Evolutionary conservation across 2,113 vertebrate species (phyloP), one percentile per base, ranked within the genome.

Genomic region (Sylvia atricapilla): DNA sequence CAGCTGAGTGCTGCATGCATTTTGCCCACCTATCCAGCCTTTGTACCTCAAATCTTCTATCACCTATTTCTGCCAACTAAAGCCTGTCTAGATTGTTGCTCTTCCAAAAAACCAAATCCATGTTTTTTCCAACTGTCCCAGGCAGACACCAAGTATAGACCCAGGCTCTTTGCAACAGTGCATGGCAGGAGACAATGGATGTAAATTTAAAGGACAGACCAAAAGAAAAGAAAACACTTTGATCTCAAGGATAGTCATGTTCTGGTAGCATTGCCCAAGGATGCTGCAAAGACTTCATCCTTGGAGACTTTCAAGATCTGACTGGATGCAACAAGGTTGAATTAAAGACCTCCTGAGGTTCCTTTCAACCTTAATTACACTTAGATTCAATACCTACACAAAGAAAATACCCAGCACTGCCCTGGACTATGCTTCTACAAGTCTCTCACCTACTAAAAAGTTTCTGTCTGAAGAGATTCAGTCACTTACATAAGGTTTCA

Each of bases 141-240:
- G 53, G 20, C 25, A 80, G 49, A 13, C 52, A 75, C 3, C 0
- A 1, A 55, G 21, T 8, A 35, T 0, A 49, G 37, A 59, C 10
- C 14, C 3, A 49, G 20, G 35, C 33, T 63, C 11, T 56, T 14
- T 27, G n/a, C 59, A 80, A 53, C 19, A 24, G 10, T 6, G 17
- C 24, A 13, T 13, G 22, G 39, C 52, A 47, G 44, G 30, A 74
- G 43, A 67, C 39, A 79, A 44, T 0, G 1, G 49, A 60, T 1
- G 0, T 2, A 64, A 21, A 87, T 19, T 37, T 58, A 41, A 90
- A 82, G 24, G 15, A 44, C 10, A 73, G 25, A 59, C 23, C 19
- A 78, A 64, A 84, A 73, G 24, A 83, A 37, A 15, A 17, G 39
- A 46, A 82, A 83, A 60, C 7, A 30, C 30, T 47, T 50, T 46